phyloP scores from a whole-genome alignment of 1,140 invertebrate genomes.

The Cepaea nemoralis region DNA sequence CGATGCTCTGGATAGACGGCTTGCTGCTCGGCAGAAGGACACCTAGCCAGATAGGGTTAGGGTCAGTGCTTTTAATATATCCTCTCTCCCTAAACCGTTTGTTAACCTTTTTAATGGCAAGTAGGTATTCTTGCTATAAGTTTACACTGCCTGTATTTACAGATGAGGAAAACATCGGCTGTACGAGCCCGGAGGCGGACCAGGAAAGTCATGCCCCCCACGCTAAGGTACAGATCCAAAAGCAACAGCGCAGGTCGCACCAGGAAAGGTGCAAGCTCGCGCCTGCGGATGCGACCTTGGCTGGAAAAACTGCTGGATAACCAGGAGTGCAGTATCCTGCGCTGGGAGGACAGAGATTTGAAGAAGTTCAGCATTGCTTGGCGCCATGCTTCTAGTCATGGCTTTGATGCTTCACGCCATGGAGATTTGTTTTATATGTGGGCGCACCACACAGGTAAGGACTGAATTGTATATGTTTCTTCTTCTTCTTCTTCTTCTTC shows the following conservation, averaged over 20 bases:
- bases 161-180: conserved; percentile 13
- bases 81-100: too few relatives aligned
- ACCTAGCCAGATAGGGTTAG: too few relatives aligned
- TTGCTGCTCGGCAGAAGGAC: too few relatives aligned
- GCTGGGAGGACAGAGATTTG: neutral
- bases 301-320: conserved; percentile 9
- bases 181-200: neutral
- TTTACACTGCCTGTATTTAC: too few relatives aligned
- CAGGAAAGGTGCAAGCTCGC: neutral
- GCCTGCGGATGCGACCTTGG: conserved; percentile 21
- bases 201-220: conserved; percentile 17
- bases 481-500: too few relatives aligned
- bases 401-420: neutral
- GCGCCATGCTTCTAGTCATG: conserved; percentile 25
- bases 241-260: neutral
- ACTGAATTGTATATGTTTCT: too few relatives aligned
- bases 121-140: too few relatives aligned
- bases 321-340: neutral
- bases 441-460: conserved; percentile 12
- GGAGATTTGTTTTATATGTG: conserved; percentile 4
- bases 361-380: conserved; percentile 8
- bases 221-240: neutral
- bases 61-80: too few relatives aligned
- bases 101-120: too few relatives aligned
- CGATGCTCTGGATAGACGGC: too few relatives aligned